These are phyloP conservation scores for Poecilia gillii DNA, from an alignment of 2,797 vertebrate genomes.

Conservation along the genomic window DNA sequence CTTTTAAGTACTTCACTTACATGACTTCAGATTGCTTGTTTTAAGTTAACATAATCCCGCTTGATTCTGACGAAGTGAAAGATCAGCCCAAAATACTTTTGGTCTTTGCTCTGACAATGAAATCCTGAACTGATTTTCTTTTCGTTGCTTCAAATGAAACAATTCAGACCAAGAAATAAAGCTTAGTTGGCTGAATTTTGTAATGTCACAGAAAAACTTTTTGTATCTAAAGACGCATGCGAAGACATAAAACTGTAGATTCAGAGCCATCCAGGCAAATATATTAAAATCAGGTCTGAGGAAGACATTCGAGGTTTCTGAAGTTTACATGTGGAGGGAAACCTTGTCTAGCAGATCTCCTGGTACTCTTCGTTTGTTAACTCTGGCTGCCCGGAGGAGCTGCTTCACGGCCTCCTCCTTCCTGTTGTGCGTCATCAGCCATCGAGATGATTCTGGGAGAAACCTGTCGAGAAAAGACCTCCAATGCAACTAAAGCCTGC, in stretches of 20 bases:
- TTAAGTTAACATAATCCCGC: not conserved
- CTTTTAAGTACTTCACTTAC: too few relatives aligned
- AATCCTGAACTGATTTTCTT: too few relatives aligned
- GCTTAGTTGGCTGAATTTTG: not conserved
- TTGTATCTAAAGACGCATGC: not conserved
- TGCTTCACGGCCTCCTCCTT: conserved; percentile 79
- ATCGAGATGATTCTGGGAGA: conserved; percentile 88
- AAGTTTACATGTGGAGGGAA: not conserved
- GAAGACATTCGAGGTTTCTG: not conserved
- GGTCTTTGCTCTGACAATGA: not conserved
- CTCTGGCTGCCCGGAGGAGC: conserved; percentile 80
- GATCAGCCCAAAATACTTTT: not conserved
- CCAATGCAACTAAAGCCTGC: not conserved
- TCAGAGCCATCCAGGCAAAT: not conserved
- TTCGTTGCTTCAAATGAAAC: not conserved
- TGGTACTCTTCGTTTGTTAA: conserved; percentile 78
- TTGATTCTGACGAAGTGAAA: not conserved
- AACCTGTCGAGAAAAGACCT: conserved; percentile 65
- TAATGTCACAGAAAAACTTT: not conserved
- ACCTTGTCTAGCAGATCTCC: conserved; percentile 83
- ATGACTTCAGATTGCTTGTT: not conserved
- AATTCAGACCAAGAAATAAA: not conserved
- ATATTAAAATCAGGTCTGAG: not conserved
- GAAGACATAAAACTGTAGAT: not conserved
- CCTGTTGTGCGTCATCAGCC: conserved; percentile 85